Conservation (phyloP, 2,888 invertebrate genomes). For the Trichogramma dendrolimi region DNA sequence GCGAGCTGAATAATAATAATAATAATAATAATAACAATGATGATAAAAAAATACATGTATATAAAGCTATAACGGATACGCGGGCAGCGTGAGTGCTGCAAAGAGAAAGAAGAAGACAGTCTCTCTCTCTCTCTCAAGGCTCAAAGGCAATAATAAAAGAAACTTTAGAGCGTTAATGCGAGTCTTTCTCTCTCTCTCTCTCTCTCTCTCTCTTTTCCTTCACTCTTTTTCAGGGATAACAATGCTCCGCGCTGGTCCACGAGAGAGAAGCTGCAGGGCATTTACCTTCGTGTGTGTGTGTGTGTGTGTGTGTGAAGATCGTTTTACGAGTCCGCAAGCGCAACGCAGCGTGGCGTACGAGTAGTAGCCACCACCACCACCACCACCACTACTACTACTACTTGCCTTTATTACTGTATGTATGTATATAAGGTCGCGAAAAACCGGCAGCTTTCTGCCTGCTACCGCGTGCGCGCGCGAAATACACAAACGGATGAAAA, state of each 20-base stretch:
- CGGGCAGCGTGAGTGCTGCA: no score
- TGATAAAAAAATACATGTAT: no score
- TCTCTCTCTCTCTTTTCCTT: no score
- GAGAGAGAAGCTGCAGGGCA: not conserved
- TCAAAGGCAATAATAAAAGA: slow-evolving; percentile 11
- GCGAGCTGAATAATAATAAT: no score
- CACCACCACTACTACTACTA: no score
- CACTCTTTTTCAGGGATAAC: not conserved
- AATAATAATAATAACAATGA: no score
- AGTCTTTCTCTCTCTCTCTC: slow-evolving; percentile 3
- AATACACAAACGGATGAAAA: slow-evolving; percentile 8
- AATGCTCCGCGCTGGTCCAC: not conserved
- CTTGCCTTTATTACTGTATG: no score
- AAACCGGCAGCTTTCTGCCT: slow-evolving; percentile 2
- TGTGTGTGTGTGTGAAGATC: slow-evolving; percentile 8
- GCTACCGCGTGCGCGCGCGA: not conserved
- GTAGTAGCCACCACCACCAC: no score
- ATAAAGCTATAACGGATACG: no score
- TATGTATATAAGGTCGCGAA: not conserved
- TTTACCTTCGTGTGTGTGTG: no score
- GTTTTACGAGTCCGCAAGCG: slow-evolving; percentile 14
- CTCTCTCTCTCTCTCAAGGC: not conserved
- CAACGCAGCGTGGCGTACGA: no score
- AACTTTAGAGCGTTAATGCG: slow-evolving; percentile 17
- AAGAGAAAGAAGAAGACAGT: no score